Evolutionary conservation across 2,113 vertebrate genomes (phyloP).

Genomic region (Emydura subglobosa): DNA sequence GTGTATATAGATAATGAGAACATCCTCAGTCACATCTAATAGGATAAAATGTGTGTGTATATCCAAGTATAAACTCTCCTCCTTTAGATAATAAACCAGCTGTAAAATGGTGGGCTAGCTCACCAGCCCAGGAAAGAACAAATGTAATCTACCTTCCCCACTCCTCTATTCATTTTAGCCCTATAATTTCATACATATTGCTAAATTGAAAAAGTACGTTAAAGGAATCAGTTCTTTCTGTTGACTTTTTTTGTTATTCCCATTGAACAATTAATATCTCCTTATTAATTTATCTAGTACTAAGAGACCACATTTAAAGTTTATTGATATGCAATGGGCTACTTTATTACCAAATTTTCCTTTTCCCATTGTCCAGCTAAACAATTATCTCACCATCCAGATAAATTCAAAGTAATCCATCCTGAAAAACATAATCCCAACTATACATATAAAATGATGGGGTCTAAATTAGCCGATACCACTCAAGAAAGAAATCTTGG

Average conservation of each 20-base stretch:
- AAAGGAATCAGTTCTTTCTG: not conserved
- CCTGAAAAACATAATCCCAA: no score
- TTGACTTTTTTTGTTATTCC: not conserved
- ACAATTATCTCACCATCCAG: not conserved
- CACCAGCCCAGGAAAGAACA: not conserved
- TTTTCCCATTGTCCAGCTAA: not conserved
- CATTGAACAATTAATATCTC: not conserved
- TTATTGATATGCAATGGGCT: not conserved
- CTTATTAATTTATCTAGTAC: not conserved
- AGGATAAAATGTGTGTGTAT: no score
- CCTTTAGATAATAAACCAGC: not conserved
- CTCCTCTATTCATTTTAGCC: not conserved
- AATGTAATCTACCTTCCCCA: no score
- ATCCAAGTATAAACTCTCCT: not conserved
- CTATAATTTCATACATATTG: not conserved
- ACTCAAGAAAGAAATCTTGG: no score
- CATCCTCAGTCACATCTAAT: not conserved
- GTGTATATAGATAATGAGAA: not conserved
- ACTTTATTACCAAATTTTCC: constrained; percentile 18
- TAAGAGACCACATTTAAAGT: not conserved
- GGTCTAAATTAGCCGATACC: no score
- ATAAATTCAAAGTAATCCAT: no score
- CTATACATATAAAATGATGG: no score
- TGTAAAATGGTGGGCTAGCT: not conserved
- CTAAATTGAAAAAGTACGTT: not conserved